Conservation (phyloP, 2,797 vertebrate genomes). For the Eulemur mongoz region DNA sequence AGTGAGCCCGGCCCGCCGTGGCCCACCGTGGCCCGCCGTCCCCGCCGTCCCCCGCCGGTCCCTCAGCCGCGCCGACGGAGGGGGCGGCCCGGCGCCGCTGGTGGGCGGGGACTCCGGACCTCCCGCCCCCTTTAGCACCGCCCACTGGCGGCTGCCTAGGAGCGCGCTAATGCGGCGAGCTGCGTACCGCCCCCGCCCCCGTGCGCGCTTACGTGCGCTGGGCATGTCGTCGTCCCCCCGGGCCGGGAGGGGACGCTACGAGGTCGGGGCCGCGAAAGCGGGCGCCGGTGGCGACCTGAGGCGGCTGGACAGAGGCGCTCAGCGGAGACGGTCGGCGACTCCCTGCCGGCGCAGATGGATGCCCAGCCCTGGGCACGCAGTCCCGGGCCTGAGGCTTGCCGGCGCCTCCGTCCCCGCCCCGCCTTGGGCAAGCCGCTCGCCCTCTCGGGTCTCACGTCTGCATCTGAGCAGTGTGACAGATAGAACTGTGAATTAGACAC, state of each 20-base stretch:
- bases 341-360: too few relatives aligned
- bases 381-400: too few relatives aligned
- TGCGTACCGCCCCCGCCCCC: not conserved
- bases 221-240: fast-evolving
- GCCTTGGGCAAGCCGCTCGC: not conserved
- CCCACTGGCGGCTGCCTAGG: not conserved
- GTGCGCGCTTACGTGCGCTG: fast-evolving
- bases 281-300: not conserved
- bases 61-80: not conserved
- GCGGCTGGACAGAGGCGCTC: fast-evolving
- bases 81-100: too few relatives aligned
- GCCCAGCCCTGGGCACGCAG: not conserved
- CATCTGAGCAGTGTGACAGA: not conserved
- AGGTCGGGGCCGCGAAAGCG: fast-evolving
- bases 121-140: not conserved
- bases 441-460: not conserved
- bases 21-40: not conserved
- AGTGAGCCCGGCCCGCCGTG: not conserved
- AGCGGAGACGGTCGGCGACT: too few relatives aligned
- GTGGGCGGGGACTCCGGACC: not conserved
- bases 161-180: not conserved
- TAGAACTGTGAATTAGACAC: too few relatives aligned
- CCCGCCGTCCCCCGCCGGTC: not conserved
- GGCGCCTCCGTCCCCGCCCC: not conserved
- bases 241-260: fast-evolving